Evolutionary conservation across 2,797 vertebrate species (phyloP).

Genomic region (Spizella passerina): DNA sequence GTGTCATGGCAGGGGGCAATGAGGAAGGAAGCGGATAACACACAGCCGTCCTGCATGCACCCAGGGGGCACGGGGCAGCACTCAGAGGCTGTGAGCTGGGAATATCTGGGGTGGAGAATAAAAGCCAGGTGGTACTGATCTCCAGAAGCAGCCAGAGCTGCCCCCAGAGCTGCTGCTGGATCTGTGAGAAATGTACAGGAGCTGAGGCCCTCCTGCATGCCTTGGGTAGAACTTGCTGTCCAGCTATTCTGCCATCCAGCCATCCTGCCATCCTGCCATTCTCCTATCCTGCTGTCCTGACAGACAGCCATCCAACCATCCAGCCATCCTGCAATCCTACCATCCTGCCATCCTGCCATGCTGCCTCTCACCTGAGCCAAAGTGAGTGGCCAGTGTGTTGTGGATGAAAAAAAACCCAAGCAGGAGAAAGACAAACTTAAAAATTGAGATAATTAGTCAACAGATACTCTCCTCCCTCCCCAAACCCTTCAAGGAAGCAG

Average conservation of each 20-base stretch:
- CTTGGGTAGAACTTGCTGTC: background rate
- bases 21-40: slow-evolving; percentile 43
- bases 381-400: background rate
- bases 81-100: background rate
- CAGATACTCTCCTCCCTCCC: background rate
- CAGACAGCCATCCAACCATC: background rate
- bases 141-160: background rate
- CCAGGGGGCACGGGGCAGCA: background rate
- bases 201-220: background rate
- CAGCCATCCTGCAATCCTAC: rapidly evolving
- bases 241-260: background rate
- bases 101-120: background rate
- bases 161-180: rapidly evolving
- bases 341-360: background rate
- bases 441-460: background rate
- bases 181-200: background rate
- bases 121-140: background rate
- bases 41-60: background rate
- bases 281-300: too few species aligned
- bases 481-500: too few species aligned
- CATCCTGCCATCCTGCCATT: background rate
- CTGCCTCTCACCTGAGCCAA: background rate
- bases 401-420: background rate
- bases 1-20: background rate
- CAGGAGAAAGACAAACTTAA: background rate